These are phyloP conservation scores for Coendou prehensilis DNA, from an alignment of 2,797 vertebrate genomes.

Conservation along the genomic window DNA sequence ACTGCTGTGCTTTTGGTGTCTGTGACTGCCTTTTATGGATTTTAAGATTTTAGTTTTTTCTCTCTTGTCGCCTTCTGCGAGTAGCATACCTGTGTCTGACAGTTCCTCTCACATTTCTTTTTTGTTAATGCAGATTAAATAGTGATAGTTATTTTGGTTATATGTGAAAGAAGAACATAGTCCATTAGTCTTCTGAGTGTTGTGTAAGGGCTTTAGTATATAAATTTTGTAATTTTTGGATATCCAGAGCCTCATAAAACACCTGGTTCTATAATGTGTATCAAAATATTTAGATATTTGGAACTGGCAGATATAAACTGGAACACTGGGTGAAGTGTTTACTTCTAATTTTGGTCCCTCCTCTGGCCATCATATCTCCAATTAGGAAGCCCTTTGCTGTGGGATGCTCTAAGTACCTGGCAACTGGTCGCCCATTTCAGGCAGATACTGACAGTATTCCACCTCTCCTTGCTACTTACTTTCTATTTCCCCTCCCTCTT, in stretches of 20 bases:
- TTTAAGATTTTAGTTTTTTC: neutral
- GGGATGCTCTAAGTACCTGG: neutral
- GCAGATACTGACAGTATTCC: neutral
- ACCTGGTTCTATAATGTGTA: conserved; percentile 20
- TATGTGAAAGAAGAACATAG: conserved; percentile 14
- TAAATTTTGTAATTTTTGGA: conserved; percentile 36
- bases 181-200: neutral
- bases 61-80: neutral
- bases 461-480: neutral
- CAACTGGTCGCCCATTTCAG: neutral
- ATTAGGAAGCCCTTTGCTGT: neutral
- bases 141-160: neutral
- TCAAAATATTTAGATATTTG: conserved; percentile 9
- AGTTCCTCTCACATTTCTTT: neutral
- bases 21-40: neutral
- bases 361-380: neutral
- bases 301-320: neutral
- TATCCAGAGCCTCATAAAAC: conserved; percentile 31
- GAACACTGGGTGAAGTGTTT: neutral
- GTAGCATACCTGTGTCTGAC: neutral
- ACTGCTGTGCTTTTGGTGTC: neutral
- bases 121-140: conserved; percentile 49
- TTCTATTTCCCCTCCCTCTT: neutral
- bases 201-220: neutral
- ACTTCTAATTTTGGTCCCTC: neutral